Evolutionary conservation across 1,140 invertebrate species (phyloP).

Genomic region (Apolygus lucorum): DNA sequence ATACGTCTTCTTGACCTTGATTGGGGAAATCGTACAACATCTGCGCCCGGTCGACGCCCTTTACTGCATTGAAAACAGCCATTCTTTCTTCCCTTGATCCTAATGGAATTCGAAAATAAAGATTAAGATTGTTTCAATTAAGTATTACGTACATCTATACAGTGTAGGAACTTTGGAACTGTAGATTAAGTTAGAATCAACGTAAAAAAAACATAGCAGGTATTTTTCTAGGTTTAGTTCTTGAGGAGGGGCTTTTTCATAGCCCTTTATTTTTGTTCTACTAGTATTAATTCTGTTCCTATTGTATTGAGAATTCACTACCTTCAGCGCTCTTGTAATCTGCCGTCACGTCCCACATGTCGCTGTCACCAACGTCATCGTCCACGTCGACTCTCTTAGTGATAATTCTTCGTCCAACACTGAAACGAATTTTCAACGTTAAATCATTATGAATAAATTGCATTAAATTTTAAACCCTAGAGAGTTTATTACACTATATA

Average conservation of each 20-base stretch:
- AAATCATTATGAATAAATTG: too few relatives aligned
- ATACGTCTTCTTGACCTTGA: constrained; percentile 50
- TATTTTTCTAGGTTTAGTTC: too few relatives aligned
- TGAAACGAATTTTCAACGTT: too few relatives aligned
- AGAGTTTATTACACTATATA: neutral
- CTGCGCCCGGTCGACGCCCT: constrained; percentile 48
- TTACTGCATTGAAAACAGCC: constrained; percentile 53
- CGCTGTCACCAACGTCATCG: constrained; percentile 49
- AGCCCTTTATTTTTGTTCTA: too few relatives aligned
- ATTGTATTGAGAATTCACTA: constrained; percentile 33
- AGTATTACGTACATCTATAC: too few relatives aligned
- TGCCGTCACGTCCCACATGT: constrained; percentile 56
- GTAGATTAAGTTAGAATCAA: too few relatives aligned
- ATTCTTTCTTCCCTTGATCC: constrained; percentile 52
- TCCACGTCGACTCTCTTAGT: constrained; percentile 56
- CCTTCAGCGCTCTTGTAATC: constrained; percentile 62
- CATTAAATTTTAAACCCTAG: constrained; percentile 1
- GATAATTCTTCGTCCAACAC: constrained; percentile 61
- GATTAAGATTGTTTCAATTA: too few relatives aligned
- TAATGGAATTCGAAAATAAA: too few relatives aligned
- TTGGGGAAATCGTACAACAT: constrained; percentile 49
- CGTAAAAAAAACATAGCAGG: too few relatives aligned
- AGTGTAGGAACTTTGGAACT: too few relatives aligned
- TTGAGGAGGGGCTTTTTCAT: too few relatives aligned
- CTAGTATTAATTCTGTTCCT: too few relatives aligned